Evolutionary conservation across 2,888 invertebrate genomes (phyloP).

Genomic region (Apodemia hepburni): DNA sequence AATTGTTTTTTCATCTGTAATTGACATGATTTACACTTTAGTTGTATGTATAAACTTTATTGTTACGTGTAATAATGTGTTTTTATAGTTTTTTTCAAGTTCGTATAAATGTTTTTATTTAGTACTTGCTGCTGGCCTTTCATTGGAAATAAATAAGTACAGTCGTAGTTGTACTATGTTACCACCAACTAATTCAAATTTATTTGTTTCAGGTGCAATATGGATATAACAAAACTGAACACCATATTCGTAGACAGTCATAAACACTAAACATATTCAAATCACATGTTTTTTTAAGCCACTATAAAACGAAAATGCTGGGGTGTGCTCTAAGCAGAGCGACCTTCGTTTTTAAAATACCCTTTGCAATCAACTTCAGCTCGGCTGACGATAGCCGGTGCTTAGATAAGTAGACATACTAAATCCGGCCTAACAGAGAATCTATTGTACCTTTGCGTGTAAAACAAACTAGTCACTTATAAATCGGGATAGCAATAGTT

Average conservation of each 20-base stretch:
- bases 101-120: too few species aligned
- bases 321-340: slow-evolving; percentile 70
- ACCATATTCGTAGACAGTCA: slow-evolving; percentile 43
- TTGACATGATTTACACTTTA: too few species aligned
- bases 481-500: slow-evolving; percentile 44
- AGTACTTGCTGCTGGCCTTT: too few species aligned
- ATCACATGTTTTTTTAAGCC: slow-evolving; percentile 45
- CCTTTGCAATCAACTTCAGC: slow-evolving; percentile 57
- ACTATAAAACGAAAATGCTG: slow-evolving; percentile 71
- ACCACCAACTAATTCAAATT: slow-evolving; percentile 34
- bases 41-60: too few species aligned
- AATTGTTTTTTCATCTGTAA: too few species aligned
- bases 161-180: too few species aligned
- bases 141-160: too few species aligned
- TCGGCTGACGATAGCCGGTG: slow-evolving; percentile 76
- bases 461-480: slow-evolving; percentile 62
- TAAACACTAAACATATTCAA: slow-evolving; percentile 40
- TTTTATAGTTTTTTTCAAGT: too few species aligned
- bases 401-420: slow-evolving; percentile 69
- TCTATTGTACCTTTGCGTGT: slow-evolving; percentile 27
- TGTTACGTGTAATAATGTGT: too few species aligned
- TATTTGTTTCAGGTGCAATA: slow-evolving; percentile 74
- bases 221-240: slow-evolving; percentile 49
- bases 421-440: not conserved
- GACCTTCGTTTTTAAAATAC: slow-evolving; percentile 55